phyloP scores from a whole-genome alignment of 2,888 invertebrate genomes.

The Gastracanthus pulcherrimus region DNA sequence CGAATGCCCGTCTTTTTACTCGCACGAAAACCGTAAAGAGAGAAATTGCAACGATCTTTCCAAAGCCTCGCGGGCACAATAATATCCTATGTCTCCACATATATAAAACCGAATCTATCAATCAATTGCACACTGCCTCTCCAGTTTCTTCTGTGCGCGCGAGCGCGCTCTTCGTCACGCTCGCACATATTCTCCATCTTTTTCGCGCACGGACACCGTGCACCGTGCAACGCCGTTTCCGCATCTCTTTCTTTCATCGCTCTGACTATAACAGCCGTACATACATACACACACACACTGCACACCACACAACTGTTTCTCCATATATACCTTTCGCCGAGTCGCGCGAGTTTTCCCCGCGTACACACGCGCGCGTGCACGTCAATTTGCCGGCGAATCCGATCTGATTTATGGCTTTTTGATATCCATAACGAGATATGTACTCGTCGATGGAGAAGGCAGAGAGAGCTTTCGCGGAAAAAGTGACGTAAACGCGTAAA shows the following conservation, averaged over 20 bases:
- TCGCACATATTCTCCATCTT: background rate
- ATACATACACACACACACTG: too few relatives aligned
- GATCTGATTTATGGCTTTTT: conserved; percentile 47
- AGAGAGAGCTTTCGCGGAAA: conserved; percentile 47
- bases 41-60: too few relatives aligned
- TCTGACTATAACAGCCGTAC: background rate
- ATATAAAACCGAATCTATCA: background rate
- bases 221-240: too few relatives aligned
- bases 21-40: too few relatives aligned
- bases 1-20: too few relatives aligned
- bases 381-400: conserved; percentile 7
- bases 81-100: background rate
- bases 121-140: background rate
- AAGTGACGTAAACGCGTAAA: conserved; percentile 36
- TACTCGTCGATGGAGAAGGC: background rate
- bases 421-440: conserved; percentile 37
- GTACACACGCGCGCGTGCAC: background rate
- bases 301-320: too few relatives aligned
- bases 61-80: background rate
- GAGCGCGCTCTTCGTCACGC: background rate
- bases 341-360: background rate
- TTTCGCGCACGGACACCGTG: too few relatives aligned
- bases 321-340: background rate
- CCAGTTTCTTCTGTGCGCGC: background rate
- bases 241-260: background rate